Evolutionary conservation across 2,797 vertebrate species (phyloP).

Genomic region (Halcyon smyrnensis): DNA sequence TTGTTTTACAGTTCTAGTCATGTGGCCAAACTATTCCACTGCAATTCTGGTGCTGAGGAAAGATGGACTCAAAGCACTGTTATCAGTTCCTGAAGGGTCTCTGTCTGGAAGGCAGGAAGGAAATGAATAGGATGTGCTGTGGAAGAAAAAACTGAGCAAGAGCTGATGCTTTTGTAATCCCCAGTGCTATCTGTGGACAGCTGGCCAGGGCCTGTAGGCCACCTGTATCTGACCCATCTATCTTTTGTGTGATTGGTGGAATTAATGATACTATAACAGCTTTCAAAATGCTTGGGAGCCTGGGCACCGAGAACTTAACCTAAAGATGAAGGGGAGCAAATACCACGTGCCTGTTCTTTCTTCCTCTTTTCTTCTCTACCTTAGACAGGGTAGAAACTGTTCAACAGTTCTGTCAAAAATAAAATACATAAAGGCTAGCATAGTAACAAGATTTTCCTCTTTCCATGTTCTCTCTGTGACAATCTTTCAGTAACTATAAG

Average conservation of each 20-base stretch:
- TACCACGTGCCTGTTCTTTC: not conserved
- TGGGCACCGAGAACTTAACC: not conserved
- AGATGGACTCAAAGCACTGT: not conserved
- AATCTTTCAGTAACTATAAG: not conserved
- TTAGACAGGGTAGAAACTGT: not conserved
- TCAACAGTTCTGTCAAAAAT: not conserved
- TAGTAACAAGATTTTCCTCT: not conserved
- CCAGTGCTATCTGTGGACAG: not conserved
- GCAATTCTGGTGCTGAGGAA: not conserved
- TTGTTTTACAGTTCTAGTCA: not conserved
- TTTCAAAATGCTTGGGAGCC: not conserved
- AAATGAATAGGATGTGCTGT: not conserved
- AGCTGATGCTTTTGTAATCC: not conserved
- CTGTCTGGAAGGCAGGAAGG: not conserved
- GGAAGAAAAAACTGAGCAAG: not conserved
- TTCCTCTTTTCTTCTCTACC: not conserved
- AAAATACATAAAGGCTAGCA: not conserved
- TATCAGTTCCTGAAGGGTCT: not conserved
- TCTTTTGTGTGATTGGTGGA: constrained; percentile 22
- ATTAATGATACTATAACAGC: not conserved
- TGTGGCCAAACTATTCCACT: not conserved
- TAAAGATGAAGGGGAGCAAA: not conserved
- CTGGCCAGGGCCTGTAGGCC: not conserved
- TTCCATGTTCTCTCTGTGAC: not conserved
- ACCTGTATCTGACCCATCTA: not conserved